phyloP scores from a whole-genome alignment of 2,888 invertebrate species.

The Acleris emargana region DNA sequence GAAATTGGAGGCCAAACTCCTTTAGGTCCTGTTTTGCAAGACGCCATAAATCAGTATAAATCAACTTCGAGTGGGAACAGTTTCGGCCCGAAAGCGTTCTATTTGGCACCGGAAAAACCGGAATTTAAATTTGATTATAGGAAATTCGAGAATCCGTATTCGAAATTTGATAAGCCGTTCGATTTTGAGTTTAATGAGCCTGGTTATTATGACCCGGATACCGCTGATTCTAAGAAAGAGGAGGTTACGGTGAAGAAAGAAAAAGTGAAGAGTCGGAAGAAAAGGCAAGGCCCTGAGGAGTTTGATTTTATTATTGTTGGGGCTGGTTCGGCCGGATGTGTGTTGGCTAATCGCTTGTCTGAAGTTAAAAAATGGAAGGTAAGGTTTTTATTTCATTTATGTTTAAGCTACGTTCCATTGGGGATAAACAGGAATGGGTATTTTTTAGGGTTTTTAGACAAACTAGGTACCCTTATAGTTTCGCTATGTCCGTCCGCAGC shows the following conservation, averaged over 20 bases:
- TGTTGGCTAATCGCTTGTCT: constrained; percentile 85
- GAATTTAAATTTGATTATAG: constrained; percentile 44
- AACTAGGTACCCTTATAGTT: no score
- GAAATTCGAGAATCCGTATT: constrained; percentile 41
- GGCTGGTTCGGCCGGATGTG: constrained; percentile 87
- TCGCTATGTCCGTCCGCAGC: no score
- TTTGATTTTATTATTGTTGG: constrained; percentile 87
- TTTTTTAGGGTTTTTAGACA: no score
- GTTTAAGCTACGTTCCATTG: no score
- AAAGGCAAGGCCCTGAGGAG: constrained; percentile 59
- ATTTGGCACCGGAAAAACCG: constrained; percentile 47
- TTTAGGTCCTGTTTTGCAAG: constrained; percentile 44
- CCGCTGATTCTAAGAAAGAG: constrained; percentile 53
- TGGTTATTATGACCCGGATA: constrained; percentile 51
- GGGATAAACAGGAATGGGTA: no score
- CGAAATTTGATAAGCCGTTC: constrained; percentile 39
- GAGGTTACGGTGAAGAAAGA: constrained; percentile 42
- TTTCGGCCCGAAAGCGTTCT: constrained; percentile 45
- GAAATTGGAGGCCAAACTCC: constrained; percentile 33
- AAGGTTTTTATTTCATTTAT: constrained; percentile 43
- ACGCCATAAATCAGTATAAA: constrained; percentile 44
- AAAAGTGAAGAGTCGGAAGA: constrained; percentile 49
- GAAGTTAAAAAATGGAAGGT: constrained; percentile 86
- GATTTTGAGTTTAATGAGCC: constrained; percentile 47
- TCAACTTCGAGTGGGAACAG: constrained; percentile 45